A percentile compares a stretch with the other conserved stretches of the same genome.
Conservation (phyloP, 2,797 vertebrate species). For the Spizella passerina region DNA sequence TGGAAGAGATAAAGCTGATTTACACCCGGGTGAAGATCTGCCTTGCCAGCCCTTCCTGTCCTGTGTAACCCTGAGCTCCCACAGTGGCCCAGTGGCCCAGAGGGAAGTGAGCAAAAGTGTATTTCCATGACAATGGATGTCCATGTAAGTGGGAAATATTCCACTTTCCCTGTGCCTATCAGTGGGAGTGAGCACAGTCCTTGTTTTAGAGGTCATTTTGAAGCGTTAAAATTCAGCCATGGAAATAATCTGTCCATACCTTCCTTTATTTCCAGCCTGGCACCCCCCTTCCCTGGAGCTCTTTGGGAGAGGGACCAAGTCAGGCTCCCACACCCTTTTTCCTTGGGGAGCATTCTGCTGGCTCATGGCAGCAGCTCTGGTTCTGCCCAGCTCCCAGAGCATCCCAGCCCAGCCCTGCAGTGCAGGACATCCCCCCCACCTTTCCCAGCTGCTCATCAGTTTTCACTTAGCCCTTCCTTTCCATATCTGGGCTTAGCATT, state of each 20-base stretch:
- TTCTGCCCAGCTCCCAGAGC: not conserved
- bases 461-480: not conserved
- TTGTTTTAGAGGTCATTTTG: not conserved
- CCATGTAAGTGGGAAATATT: not conserved
- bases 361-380: not conserved
- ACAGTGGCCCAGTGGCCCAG: not conserved
- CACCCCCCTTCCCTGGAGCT: not conserved
- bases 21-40: not conserved
- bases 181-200: not conserved
- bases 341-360: not conserved
- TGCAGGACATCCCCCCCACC: not conserved
- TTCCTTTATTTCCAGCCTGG: not conserved
- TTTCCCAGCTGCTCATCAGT: not conserved
- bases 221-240: not conserved
- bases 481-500: not conserved
- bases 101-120: not conserved
- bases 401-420: not conserved
- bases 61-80: not conserved
- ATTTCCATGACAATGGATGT: not conserved
- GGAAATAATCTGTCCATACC: not conserved
- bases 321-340: not conserved
- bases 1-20: conserved; percentile 24
- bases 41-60: not conserved
- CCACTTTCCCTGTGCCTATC: not conserved
- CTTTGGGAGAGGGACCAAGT: accelerated